phyloP scores from a whole-genome alignment of 2,113 vertebrate species.

The Tragelaphus buxtoni region DNA sequence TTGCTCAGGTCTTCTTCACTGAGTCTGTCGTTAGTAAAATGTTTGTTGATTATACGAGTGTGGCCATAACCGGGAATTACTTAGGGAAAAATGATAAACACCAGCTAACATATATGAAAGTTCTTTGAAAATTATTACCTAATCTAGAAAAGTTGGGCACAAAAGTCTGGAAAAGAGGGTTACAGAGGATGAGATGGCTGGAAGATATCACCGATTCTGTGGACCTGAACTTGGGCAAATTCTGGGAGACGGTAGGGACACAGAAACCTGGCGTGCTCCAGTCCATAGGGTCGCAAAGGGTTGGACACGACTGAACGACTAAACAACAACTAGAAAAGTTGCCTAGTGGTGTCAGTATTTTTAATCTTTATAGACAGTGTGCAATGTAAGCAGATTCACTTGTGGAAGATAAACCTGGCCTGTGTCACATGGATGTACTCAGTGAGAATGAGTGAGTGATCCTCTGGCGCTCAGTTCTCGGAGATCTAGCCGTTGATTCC shows the following conservation, averaged over 20 bases:
- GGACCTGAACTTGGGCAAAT: background rate
- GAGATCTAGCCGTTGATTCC: too few relatives aligned
- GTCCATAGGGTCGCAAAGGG: background rate
- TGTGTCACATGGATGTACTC: fast-evolving
- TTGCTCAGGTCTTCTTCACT: background rate
- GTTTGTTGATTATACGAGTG: background rate
- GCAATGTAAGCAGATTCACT: background rate
- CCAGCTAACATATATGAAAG: background rate
- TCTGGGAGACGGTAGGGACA: background rate
- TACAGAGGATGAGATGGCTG: background rate
- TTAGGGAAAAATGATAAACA: background rate
- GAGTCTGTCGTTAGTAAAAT: background rate
- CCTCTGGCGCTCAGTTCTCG: background rate
- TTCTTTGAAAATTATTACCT: fast-evolving
- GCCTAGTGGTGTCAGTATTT: fast-evolving
- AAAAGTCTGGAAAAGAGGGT: background rate
- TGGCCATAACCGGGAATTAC: too few relatives aligned
- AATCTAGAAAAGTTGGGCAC: background rate
- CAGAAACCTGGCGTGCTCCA: background rate
- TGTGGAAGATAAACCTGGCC: background rate
- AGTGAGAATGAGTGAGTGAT: fast-evolving
- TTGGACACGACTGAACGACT: background rate
- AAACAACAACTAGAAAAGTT: background rate
- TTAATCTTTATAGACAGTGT: background rate
- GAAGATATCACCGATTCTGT: background rate